Evolutionary conservation across 2,888 invertebrate genomes (phyloP), one percentile per base, ranked within the genome.

Genomic region (Dilophus febrilis): DNA sequence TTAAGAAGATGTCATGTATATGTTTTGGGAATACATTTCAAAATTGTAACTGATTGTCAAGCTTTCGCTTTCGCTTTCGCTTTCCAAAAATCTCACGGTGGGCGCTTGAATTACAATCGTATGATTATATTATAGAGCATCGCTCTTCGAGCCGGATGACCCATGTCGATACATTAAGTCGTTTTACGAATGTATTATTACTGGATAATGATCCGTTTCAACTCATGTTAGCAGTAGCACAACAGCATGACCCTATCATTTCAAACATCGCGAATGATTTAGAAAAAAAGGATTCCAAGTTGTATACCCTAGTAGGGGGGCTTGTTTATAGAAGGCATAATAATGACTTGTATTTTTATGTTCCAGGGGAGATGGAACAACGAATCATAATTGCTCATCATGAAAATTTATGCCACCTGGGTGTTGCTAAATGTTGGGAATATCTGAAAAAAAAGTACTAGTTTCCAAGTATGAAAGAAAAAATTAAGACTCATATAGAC

Each of bases 1-100:
- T 26, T 53, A 8, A 40, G 47, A 31, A 40, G 49, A 29, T 37
- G 30, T 30, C 42, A 47, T 6, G 42, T 48, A 13, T 53, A 53
- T 44, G 37, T 53, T 8, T 26, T 45, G 1, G 49, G 50, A 3
- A 43, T 46, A 4, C 36, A 39, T 14, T 52, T 55, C 43, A 51
- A 46, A 40, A 48, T 53, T 6, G 43, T 53, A 2, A 54, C 53
- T 1, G 54, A 54, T 40, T 54, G 51, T 39, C 45, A 47, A 8
- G 44, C 47, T n/a, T n/a, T n/a, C n/a, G 38, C 44, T 53, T 34
- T 46, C 45, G 4, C 22, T 22, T 6, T 6, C 22, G 8, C 22
- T 22, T n/a, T n/a, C n/a, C n/a, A n/a, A 22, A 22, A 22, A 8
- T 22, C 22, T 42, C 45, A 40, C 45, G 46, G 44, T 40, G 39